Conservation (phyloP, 2,113 vertebrate genomes). For the Cettia cetti region DNA sequence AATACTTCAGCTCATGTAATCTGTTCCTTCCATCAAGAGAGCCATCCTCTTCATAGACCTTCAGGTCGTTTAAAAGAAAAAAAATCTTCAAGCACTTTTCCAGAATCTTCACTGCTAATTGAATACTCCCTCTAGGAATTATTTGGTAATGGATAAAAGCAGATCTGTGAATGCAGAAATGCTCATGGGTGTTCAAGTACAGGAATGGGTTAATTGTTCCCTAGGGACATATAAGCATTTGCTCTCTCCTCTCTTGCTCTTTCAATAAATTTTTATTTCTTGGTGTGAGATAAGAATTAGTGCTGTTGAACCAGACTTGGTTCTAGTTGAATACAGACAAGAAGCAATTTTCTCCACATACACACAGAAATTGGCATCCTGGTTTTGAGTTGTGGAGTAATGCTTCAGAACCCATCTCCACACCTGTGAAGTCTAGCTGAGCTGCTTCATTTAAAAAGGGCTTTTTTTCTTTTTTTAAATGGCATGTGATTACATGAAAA, state of each 20-base stretch:
- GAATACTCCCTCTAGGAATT: neutral
- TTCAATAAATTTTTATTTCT: neutral
- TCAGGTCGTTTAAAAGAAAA: neutral
- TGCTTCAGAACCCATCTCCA: neutral
- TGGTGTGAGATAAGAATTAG: neutral
- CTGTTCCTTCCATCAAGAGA: neutral
- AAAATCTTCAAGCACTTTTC: neutral
- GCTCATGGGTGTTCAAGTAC: neutral
- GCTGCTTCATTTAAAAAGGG: neutral
- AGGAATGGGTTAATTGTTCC: neutral
- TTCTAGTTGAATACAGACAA: neutral
- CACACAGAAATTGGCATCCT: neutral
- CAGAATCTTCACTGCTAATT: neutral
- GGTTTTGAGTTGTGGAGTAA: neutral
- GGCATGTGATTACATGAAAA: neutral
- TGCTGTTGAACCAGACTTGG: neutral
- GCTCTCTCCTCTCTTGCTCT: neutral
- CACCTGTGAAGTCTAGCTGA: neutral
- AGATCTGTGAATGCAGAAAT: accelerated
- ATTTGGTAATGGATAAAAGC: neutral
- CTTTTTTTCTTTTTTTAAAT: neutral
- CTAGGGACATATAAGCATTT: neutral
- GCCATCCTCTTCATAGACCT: neutral
- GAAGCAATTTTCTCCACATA: neutral
- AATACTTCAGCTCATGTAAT: neutral